Conservation (phyloP, 1,140 invertebrate genomes). For the Drosophila kikkawai region DNA sequence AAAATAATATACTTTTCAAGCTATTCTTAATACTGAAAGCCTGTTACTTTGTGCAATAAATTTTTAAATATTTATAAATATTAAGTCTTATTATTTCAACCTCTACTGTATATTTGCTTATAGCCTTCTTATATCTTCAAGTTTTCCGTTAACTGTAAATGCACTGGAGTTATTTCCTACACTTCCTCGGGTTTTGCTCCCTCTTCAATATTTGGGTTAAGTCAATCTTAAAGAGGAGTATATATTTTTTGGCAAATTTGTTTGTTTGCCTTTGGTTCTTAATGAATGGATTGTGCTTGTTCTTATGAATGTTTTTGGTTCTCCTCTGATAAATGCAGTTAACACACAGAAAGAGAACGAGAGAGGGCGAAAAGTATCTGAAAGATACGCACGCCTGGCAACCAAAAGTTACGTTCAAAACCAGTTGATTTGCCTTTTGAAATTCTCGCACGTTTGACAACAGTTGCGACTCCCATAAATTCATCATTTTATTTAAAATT, state of each 20-base stretch:
- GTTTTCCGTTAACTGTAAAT: conserved; percentile 36
- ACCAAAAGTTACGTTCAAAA: conserved; percentile 29
- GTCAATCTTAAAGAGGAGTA: conserved; percentile 40
- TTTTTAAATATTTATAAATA: background rate
- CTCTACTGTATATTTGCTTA: conserved; percentile 61
- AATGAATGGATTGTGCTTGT: conserved; percentile 31
- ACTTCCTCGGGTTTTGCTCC: background rate
- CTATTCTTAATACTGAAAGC: too few relatives aligned
- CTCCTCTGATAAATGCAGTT: conserved; percentile 60
- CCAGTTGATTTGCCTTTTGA: conserved; percentile 52
- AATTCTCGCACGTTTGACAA: conserved; percentile 75
- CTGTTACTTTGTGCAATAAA: background rate
- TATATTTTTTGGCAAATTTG: conserved; percentile 41
- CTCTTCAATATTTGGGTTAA: conserved; percentile 43
- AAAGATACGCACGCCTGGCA: conserved; percentile 55
- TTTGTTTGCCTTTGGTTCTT: conserved; percentile 49
- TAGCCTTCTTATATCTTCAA: conserved; percentile 67
- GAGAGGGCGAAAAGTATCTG: conserved; percentile 26
- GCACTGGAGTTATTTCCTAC: conserved; percentile 23
- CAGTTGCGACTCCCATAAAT: conserved; percentile 64
- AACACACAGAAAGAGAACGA: conserved; percentile 15
- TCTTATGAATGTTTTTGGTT: conserved; percentile 39
- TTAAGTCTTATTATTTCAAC: background rate
- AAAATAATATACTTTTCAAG: background rate
- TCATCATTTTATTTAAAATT: conserved; percentile 83